Conservation (phyloP, 2,113 vertebrate species). For the Heterotilapia buettikoferi region DNA sequence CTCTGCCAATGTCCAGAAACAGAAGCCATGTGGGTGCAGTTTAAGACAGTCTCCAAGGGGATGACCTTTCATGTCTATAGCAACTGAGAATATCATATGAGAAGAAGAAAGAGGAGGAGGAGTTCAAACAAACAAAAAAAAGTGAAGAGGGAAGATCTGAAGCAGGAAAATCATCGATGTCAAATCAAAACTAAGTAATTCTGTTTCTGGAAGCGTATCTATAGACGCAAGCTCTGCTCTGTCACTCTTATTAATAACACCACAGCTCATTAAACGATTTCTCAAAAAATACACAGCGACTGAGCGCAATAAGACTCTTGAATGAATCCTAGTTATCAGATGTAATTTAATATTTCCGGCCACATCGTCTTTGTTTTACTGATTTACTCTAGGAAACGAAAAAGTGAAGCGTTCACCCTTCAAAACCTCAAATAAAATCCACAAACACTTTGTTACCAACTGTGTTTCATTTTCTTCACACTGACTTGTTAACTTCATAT, state of each 20-base stretch:
- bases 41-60: conserved; percentile 11
- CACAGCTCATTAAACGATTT: background rate
- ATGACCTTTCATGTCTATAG: background rate
- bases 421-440: background rate
- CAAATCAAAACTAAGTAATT: background rate
- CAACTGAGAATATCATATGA: conserved; percentile 50
- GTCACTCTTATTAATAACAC: background rate
- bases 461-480: background rate
- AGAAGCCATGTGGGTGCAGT: background rate
- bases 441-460: background rate
- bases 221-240: background rate
- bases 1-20: background rate
- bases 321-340: background rate
- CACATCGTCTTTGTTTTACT: background rate
- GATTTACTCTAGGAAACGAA: background rate
- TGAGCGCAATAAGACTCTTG: background rate
- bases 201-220: background rate
- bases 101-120: background rate
- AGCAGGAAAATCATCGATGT: background rate
- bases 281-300: background rate
- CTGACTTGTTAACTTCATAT: background rate
- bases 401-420: background rate
- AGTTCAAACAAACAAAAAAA: background rate
- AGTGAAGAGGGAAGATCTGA: background rate
- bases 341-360: background rate